Evolutionary conservation across 1,140 invertebrate genomes (phyloP), one percentile per base, ranked within the genome.

Genomic region (Drosophila sturtevanti): DNA sequence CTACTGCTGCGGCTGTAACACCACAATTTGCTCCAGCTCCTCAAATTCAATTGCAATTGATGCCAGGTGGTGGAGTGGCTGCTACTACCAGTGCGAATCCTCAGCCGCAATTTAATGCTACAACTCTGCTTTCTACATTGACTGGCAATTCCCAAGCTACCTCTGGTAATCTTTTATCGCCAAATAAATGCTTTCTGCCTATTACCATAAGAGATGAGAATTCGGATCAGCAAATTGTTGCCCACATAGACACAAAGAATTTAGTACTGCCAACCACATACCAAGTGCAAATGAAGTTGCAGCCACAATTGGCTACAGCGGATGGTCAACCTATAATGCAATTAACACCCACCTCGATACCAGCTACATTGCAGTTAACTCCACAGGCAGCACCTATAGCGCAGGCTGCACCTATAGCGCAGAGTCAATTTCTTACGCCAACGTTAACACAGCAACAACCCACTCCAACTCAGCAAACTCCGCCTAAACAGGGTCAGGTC

Each of bases 211-310:
- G 91, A 3, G 91, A 92, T 68, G 91, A 90, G 34, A 91, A 91
- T 55, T 87, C 90, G 0, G 90, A 92, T 63, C 91, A 92, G 55
- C 91, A 92, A 67, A 91, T 92, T 60, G 89, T 92, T 2, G 91
- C 91, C 1, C 91, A 92, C 12, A 92, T 92, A 44, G 91, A 92
- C 64, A 90, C 91, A 9, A 92, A 92, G 52, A 92, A 92, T 48
- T 68, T 92, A 18, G 67, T 92, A 11, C 68, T 92, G 51, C 91
- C 91, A 14, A 91, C 91, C 21, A 91, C 91, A 12, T 92, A 92
- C 79, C 90, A 91, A 52, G 77, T 92, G 34, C 91, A 92, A 75
- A 92, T 92, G 91, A 92, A 92, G 65, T 79, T 91, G 1, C 91
- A 92, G 48, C 90, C 90, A 9, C 90, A 92, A 60, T 73, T 91